Evolutionary conservation across 1,140 invertebrate species (phyloP).

Genomic region (Rhizoglyphus robini): DNA sequence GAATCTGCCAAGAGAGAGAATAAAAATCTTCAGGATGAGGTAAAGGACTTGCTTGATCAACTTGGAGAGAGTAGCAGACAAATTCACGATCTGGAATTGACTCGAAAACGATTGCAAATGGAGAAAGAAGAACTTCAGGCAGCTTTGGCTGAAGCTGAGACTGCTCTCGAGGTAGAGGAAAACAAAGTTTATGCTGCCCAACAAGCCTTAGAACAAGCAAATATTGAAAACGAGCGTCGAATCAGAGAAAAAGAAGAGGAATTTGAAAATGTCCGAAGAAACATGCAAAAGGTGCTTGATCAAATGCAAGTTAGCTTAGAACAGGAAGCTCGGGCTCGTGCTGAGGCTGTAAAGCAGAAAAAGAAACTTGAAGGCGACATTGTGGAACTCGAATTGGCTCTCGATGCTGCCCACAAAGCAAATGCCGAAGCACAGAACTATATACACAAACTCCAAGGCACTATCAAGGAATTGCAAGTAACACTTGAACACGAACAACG

Average conservation of each 20-base stretch:
- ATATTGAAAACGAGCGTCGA: slow-evolving; percentile 94
- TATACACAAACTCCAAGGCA: slow-evolving; percentile 91
- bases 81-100: slow-evolving; percentile 97
- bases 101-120: slow-evolving; percentile 88
- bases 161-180: slow-evolving; percentile 95
- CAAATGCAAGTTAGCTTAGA: slow-evolving; percentile 98
- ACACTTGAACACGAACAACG: slow-evolving; percentile 94
- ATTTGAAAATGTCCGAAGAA: slow-evolving; percentile 98
- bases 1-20: slow-evolving; percentile 96
- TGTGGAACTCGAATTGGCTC: slow-evolving; percentile 94
- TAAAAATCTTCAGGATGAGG: slow-evolving; percentile 96
- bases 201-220: slow-evolving; percentile 89
- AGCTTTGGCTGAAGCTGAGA: slow-evolving; percentile 95
- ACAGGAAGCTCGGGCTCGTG: slow-evolving; percentile 96
- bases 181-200: slow-evolving; percentile 93
- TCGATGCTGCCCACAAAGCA: slow-evolving; percentile 94
- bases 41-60: slow-evolving; percentile 96
- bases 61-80: slow-evolving; percentile 84
- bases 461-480: slow-evolving; percentile 84
- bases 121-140: slow-evolving; percentile 98
- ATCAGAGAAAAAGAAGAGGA: slow-evolving; percentile 99
- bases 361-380: slow-evolving; percentile 99
- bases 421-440: slow-evolving; percentile 98
- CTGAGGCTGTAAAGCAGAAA: slow-evolving; percentile 97
- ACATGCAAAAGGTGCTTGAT: slow-evolving; percentile 95